Base-by-base conservation (phyloP, 2,113 vertebrate species). In the Solenodon paradoxus region DNA sequence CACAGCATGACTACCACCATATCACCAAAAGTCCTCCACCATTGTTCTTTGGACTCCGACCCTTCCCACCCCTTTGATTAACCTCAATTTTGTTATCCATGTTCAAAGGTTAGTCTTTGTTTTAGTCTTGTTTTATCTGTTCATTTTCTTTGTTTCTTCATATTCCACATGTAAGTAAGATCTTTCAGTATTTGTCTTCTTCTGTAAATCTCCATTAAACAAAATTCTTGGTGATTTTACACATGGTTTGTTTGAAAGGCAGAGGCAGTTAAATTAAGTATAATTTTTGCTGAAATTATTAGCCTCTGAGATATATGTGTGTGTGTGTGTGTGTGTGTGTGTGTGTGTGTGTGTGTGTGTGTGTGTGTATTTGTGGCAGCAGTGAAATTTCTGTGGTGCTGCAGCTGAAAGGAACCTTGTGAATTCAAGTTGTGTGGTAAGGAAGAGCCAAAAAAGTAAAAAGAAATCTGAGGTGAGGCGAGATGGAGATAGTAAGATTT, bases 201-300 rank as follows among this genome's bases (percentile, higher is more conserved):
- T n/a, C n/a, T n/a, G n/a, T n/a, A n/a, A n/a, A n/a, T n/a, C n/a
- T n/a, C n/a, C n/a, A n/a, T n/a, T n/a, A n/a, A 42, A 71, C 81
- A 91, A 78, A 90, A 16, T 71, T 83, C 3, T 47, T 84, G 35
- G 26, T 80, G 40, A 85, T 90, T 84, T 97, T 95, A 63, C 78
- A 59, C 19, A 86, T 96, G 57, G 17, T 92, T 91, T 77, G 0
- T 69, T 89, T 80, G 51, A 94, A 92, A 40, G 51, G 7, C 53
- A 85, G 17, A 82, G 40, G 51, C 80, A 89, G 69, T 91, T 6
- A 16, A 64, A 51, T 72, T 11, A 78, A 49, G 15, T 66, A 5
- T 87, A 59, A 10, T 69, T 78, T 75, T 61, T 57, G 40, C 26
- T 64, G 74, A 42, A 79, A 59, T 17, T 40, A 13, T 19, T 2